Evolutionary conservation across 2,113 vertebrate species (phyloP).

Genomic region (Semnornis frantzii): DNA sequence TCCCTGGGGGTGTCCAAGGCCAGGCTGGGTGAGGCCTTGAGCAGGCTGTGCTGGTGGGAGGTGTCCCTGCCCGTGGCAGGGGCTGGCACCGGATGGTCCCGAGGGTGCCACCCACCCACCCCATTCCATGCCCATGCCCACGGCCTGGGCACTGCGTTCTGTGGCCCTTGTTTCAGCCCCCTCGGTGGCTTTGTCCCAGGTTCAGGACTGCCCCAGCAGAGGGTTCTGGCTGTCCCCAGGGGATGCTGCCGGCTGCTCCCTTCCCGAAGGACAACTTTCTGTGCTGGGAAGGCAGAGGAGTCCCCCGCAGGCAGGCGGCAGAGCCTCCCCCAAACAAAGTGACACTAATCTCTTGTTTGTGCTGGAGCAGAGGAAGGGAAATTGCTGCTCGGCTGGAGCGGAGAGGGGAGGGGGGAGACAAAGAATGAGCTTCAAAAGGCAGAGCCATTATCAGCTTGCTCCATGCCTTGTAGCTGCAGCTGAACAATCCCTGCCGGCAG

Average conservation of each 20-base stretch:
- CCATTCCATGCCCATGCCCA: too few relatives aligned
- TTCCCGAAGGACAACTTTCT: neutral
- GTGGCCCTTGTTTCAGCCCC: neutral
- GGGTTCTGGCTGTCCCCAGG: neutral
- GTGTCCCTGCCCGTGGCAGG: too few relatives aligned
- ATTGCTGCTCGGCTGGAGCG: conserved; percentile 32
- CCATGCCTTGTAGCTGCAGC: conserved; percentile 14
- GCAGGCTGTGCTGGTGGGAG: too few relatives aligned
- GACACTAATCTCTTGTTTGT: conserved; percentile 49
- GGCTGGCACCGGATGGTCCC: too few relatives aligned
- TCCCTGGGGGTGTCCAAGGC: too few relatives aligned
- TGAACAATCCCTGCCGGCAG: conserved; percentile 1
- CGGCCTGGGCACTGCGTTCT: neutral
- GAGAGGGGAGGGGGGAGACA: neutral
- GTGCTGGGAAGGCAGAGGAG: neutral
- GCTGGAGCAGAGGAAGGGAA: conserved; percentile 42
- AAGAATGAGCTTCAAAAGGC: conserved; percentile 49
- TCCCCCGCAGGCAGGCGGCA: neutral
- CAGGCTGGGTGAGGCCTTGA: too few relatives aligned
- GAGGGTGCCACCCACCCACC: too few relatives aligned
- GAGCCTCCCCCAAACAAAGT: conserved; percentile 11
- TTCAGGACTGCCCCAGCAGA: neutral
- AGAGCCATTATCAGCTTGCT: conserved; percentile 27
- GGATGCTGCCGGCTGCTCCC: neutral
- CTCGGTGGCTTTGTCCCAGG: neutral